Evolutionary conservation across 1,140 invertebrate genomes (phyloP), one percentile per base, ranked within the genome.

Genomic region (Ericerus pela): DNA sequence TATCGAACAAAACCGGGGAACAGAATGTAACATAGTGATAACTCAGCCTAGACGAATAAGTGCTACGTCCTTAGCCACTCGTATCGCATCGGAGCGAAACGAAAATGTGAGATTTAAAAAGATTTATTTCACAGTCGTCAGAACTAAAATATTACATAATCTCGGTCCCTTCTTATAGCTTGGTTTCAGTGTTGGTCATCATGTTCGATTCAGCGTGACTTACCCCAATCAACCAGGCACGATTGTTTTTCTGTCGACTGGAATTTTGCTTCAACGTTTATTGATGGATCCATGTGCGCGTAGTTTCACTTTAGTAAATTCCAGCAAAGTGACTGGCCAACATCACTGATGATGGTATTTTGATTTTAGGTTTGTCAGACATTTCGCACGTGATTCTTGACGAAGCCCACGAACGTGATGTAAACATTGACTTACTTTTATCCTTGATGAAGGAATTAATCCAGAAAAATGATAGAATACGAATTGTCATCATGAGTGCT

Each of bases 11-110:
- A 74, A 73, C 0, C 73, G 75, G 57, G 92, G 83, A 3, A 85
- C 84, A 0, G 64, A 76, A 36, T 87, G 87, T 61, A 81, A 79
- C 61, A 84, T 96, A 60, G 67, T 92, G 47, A 87, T 93, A 54
- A 94, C 91, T 1, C 90, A 96, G 70, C 94, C 94, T 1, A 74
- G 93, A 59, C 74, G 92, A 56, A 92, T 96, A 57, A 88, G 86
- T 54, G 90, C 93, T 1, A 87, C 93, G 33, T 82, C 89, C 1
- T 77, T 94, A 24, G 87, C 90, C 11, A 78, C 84, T 64, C 75
- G 90, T 67, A 85, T 94, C n/a, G 85, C 88, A 2, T 72, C 76
- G 36, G 90, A 94, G 70, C 74, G 88, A 62, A 75, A 71, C 36
- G 91, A 97, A 67, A 66, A 58, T n/a, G 68, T 94, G 55, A 85